Evolutionary conservation across 1,140 invertebrate genomes (phyloP), one percentile per base, ranked within the genome.

Genomic region (Fragariocoptes setiger): DNA sequence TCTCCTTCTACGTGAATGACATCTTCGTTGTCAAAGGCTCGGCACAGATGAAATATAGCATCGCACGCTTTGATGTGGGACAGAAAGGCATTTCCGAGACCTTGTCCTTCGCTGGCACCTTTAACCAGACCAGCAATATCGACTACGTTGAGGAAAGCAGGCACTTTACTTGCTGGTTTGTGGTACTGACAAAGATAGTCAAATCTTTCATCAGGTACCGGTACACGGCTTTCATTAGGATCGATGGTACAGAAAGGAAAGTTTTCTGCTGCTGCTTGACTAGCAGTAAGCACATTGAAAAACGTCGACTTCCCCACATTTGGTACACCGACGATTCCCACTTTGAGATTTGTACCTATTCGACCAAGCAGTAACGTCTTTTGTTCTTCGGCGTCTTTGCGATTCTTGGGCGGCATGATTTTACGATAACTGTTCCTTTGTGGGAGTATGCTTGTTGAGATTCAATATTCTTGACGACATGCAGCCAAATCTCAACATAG

Each of bases 201-300:
- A 56, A 71, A 99, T 47, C 92, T 67, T 21, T 70, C 65, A 62
- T 99, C 90, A 4, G 86, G 85, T 4, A 99, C 86, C n/a, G 88
- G 79, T 49, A 97, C 90, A 51, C 88, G 70, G 76, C 78, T 94
- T 72, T 97, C 90, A 82, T 97, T 97, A 18, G 92, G 92, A 65
- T 97, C 86, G 54, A 99, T 99, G 53, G 92, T 99, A 65, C 92
- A 99, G 64, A 99, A 99, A 3, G 92, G 90, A 59, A 95, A 94
- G 55, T 99, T 95, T 62, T 95, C 80, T 41, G 90, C 85, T 42
- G 82, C 70, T 8, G 80, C 88, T 53, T 79, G 72, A 56, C 80
- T 90, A 57, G 94, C 85, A 15, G 86, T 95, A 21, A 97, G 58
- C 1, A 97, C 85, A 62, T 99, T 99, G 65, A 99, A 99, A 61